Conservation (phyloP, 2,797 vertebrate genomes). For the Crocidura indochinensis region DNA sequence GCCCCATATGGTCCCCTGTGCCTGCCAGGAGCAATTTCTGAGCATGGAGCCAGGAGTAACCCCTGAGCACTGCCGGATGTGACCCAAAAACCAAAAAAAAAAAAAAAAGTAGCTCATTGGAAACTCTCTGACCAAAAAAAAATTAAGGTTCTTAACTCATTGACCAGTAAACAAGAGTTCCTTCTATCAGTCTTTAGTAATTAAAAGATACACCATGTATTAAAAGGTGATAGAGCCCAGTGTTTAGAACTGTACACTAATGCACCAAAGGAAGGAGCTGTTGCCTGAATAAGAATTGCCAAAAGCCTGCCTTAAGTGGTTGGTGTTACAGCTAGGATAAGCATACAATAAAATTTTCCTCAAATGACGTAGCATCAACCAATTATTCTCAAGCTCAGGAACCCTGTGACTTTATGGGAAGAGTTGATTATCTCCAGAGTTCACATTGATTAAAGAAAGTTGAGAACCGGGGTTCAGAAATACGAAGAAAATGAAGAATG, state of each 20-base stretch:
- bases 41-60: too few species aligned
- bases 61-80: too few species aligned
- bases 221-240: neutral
- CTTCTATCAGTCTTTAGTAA: constrained; percentile 3
- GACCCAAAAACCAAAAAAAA: too few species aligned
- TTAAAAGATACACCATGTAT: neutral
- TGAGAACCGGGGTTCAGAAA: neutral
- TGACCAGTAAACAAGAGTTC: constrained; percentile 43
- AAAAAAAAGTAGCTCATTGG: too few species aligned
- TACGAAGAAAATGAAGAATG: neutral
- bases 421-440: neutral
- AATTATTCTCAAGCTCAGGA: neutral
- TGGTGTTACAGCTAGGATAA: neutral
- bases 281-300: neutral
- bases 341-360: neutral
- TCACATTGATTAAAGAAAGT: neutral
- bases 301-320: neutral
- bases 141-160: neutral
- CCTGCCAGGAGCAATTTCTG: too few species aligned
- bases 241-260: neutral
- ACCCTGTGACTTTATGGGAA: neutral
- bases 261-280: neutral
- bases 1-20: too few species aligned
- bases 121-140: too few species aligned
- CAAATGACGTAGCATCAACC: neutral